These are phyloP conservation scores for Andrena cerasifolii DNA, from an alignment of 1,140 invertebrate genomes.

Conservation along the genomic window DNA sequence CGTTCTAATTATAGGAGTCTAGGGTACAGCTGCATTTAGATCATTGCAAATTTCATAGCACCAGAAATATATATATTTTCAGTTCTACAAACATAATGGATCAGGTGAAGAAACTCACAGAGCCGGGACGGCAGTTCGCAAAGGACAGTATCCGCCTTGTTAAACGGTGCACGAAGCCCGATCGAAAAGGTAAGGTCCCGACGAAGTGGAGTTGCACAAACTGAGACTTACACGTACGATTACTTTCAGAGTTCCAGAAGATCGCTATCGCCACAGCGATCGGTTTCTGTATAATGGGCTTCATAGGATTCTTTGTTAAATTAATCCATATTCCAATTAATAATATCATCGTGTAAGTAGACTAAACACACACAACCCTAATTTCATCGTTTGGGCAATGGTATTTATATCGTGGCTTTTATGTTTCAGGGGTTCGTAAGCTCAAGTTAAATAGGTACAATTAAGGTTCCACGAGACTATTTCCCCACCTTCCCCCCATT, in stretches of 20 bases:
- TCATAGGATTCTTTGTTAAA: constrained; percentile 99
- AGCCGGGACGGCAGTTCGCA: constrained; percentile 97
- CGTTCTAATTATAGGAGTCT: not conserved
- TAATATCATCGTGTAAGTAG: constrained; percentile 97
- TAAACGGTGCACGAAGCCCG: constrained; percentile 99
- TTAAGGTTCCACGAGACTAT: constrained; percentile 61
- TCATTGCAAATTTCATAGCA: not conserved
- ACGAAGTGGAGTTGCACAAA: not conserved
- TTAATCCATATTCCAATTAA: constrained; percentile 99
- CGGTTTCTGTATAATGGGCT: constrained; percentile 99
- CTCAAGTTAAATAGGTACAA: constrained; percentile 54
- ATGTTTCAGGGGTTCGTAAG: constrained; percentile 76
- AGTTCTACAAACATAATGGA: constrained; percentile 88
- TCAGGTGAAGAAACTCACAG: constrained; percentile 97
- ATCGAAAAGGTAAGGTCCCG: constrained; percentile 94
- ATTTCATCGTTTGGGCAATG: not conserved
- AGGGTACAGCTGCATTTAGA: not conserved
- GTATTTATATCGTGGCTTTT: constrained; percentile 16
- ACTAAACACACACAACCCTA: not conserved
- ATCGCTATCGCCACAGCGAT: constrained; percentile 99
- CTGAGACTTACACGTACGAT: not conserved
- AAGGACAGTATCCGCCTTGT: constrained; percentile 99
- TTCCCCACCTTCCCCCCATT: constrained; percentile 20
- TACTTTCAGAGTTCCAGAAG: constrained; percentile 98
- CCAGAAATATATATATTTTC: not conserved